These are phyloP conservation scores for Alexandromys fortis DNA, from an alignment of 2,113 vertebrate species.

Conservation along the genomic window DNA sequence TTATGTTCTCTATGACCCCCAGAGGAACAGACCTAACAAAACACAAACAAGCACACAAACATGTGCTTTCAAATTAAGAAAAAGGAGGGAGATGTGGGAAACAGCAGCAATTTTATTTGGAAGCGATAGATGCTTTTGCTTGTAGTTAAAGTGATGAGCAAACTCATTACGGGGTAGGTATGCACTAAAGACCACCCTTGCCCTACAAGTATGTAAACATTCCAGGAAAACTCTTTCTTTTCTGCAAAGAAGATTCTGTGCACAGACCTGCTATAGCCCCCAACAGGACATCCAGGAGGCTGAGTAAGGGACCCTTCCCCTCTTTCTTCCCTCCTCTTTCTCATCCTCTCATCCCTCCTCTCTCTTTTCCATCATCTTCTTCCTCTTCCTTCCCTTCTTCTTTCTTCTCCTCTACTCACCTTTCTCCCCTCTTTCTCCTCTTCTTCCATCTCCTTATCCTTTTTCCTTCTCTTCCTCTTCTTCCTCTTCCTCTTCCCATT, in stretches of 20 bases:
- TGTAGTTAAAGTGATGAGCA: conserved; percentile 41
- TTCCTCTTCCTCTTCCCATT: background rate
- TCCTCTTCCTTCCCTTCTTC: too few relatives aligned
- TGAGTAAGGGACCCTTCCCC: background rate
- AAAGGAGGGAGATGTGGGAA: too few relatives aligned
- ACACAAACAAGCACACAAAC: background rate
- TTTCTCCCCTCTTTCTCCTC: too few relatives aligned
- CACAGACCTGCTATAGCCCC: conserved; percentile 29
- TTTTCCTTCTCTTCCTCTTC: background rate
- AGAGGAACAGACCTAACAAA: background rate
- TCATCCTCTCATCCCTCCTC: too few relatives aligned
- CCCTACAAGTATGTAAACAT: conserved; percentile 35
- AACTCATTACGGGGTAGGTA: conserved; percentile 41
- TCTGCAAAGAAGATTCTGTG: conserved; percentile 9
- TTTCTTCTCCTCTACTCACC: background rate
- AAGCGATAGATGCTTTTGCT: background rate
- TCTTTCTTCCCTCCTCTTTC: too few relatives aligned
- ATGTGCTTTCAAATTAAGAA: background rate
- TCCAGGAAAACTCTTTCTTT: conserved; percentile 38
- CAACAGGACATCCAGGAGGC: background rate
- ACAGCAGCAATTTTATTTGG: background rate
- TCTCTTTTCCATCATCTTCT: too few relatives aligned
- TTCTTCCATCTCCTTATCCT: background rate
- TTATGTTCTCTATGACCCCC: background rate
- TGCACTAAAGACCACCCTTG: conserved; percentile 1